Base-by-base conservation (phyloP, 2,113 vertebrate genomes). In the Hypomesus transpacificus region DNA sequence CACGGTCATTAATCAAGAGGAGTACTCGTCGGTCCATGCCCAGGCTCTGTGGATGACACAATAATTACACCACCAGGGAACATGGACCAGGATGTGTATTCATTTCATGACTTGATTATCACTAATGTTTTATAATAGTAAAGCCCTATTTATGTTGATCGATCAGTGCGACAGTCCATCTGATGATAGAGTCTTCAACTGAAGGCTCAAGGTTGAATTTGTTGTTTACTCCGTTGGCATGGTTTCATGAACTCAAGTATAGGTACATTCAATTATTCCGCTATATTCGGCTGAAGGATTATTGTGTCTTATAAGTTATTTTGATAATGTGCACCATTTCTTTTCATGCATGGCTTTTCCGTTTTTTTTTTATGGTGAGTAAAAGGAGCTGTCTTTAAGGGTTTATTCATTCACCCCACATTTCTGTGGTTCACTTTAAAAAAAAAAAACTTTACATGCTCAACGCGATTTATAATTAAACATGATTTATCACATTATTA, bases 1-100 rank as follows among this genome's bases (percentile, higher is more conserved):
- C 65, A 24, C 62, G 34, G 71, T 73, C 78, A 83, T 83, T 84
- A 83, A 87, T 88, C 84, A 84, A 70, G 13, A 60, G n/a, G 13
- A 60, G n/a, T 68, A 75, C 75, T 73, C 53, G 14, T 77, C 68
- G 5, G 73, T 77, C 62, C 61, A 6, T 20, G 56, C 70, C 76
- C 76, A 8, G n/a, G 61, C 59, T 18, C 50, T 51, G 64, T 24
- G 74, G 80, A 70, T 66, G 82, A 86, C 75, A 79, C 75, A 68
- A 79, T 81, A 71, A 79, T 84, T 67, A 80, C 73, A 75, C 20
- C 77, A 3, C 61, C 73, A 21, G 75, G 56, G 73, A 79, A 73
- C 62, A 46, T 72, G 72, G 71, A 76, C 80, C 58, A 26, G 52
- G 39, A 67, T 6, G 0, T 3, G 73, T 66, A 71, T 71, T 82